Base-by-base conservation (phyloP, 2,888 invertebrate species). In the Stegophylla sp. region DNA sequence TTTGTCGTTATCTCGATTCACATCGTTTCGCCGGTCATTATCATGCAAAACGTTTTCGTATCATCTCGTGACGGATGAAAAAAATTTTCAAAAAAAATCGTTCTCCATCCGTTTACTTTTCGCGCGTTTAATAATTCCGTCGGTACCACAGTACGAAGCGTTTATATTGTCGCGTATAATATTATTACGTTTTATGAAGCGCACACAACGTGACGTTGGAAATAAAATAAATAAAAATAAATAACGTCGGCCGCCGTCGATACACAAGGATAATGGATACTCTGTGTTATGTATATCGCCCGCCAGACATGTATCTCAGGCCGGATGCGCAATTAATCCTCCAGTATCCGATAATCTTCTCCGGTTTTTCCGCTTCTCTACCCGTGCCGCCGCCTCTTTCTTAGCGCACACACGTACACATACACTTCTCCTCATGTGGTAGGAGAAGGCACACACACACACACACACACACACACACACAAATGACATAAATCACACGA, bases 251-350 rank as follows among this genome's bases (percentile, higher is more conserved):
- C 23, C 48, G 23, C 43, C 45, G 23, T 28, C 45, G 61, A 77
- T 48, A 63, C 69, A 48, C 45, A 28, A 15, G 69, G 59, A 77
- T 79, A 79, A 79, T 79, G 79, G 79, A 79, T 71, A 71, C 79
- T 79, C 41, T 71, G 71, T 79, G 79, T 79, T 71, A 48, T 43
- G 51, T 61, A 45, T 77, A 67, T 77, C 45, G 69, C 53, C 26
- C 66, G 20, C 69, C 71, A 79, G 79, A 79, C 79, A n/a, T 51
- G 79, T 71, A 79, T 69, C 69, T 77, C 77, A 69, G 77, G 34
- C 79, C 79, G 79, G 79, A 79, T 71, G 79, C 79, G 79, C 79
- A 79, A 79, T 79, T 79, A 79, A 79, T 79, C 79, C 79, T 79
- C 48, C 59, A 45, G 48, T 77, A 77, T 69, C 59, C 79, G 71